Conservation (phyloP, 2,797 vertebrate species). For the Muscicapa striata region DNA sequence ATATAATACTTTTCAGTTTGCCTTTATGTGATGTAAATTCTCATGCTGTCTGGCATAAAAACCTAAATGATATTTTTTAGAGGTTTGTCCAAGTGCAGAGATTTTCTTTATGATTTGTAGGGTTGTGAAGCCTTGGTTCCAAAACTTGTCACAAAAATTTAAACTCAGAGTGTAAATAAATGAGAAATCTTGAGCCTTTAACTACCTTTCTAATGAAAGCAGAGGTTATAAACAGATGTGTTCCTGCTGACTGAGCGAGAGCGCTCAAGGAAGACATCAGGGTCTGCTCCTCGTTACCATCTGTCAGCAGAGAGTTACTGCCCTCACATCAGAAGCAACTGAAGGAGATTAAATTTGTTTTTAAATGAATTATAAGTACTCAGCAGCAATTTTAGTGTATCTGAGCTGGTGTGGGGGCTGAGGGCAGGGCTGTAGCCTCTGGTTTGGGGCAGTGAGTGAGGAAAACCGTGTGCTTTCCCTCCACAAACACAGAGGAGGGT, state of each 20-base stretch:
- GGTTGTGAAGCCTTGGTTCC: not conserved
- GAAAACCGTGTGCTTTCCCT: not conserved
- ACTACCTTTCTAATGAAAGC: not conserved
- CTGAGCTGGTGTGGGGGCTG: not conserved
- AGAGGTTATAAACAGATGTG: not conserved
- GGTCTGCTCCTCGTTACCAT: not conserved
- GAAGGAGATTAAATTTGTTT: conserved; percentile 15
- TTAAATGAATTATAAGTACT: conserved; percentile 14
- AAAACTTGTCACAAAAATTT: conserved; percentile 41
- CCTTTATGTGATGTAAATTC: not conserved
- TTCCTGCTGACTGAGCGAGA: not conserved
- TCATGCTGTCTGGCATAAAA: not conserved
- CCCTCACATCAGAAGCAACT: not conserved
- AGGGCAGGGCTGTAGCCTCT: not conserved
- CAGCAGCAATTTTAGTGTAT: not conserved
- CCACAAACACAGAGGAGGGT: fast-evolving
- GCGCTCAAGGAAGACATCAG: not conserved
- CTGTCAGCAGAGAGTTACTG: conserved; percentile 25
- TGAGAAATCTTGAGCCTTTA: conserved; percentile 18
- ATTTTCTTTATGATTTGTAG: not conserved
- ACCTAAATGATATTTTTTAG: not conserved
- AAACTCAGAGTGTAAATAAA: conserved; percentile 13
- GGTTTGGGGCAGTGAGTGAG: not conserved
- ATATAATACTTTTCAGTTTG: not conserved
- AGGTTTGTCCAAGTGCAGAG: not conserved